Base-by-base conservation (phyloP, 2,888 invertebrate genomes). In the Clistopyga incitator region DNA sequence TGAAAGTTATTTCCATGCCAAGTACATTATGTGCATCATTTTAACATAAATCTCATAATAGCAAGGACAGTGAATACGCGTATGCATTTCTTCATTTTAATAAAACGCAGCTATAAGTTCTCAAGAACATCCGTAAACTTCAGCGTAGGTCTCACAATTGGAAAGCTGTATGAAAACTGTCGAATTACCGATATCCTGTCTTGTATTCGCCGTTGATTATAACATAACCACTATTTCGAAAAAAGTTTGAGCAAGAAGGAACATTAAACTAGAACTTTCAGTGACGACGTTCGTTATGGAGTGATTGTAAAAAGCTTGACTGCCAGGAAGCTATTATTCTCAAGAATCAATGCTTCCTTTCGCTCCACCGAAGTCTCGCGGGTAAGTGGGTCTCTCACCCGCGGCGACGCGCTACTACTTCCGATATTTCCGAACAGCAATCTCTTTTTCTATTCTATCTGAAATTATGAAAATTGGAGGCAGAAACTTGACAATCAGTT, bases 361-460 rank as follows among this genome's bases (percentile, higher is more conserved):
- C 72, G 74, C 75, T 77, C 38, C 77, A 52, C 72, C 84, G 45
- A 64, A 78, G 79, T 83, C 78, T 82, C 72, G 67, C 85, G 64
- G 78, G 56, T 29, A 72, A 45, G 65, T 65, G 47, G 38, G 59
- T 70, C 34, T 50, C 50, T 56, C 59, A 72, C 72, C 42, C 20
- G 52, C 34, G 25, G 77, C 61, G 59, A 68, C 70, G 34, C 38
- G 64, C 59, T 78, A 61, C 61, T 56, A 70, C 59, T n/a, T 18
- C 0, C 45, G 23, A 86, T 79, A 77, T 84, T 86, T 84, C 84
- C 84, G 82, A 82, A 84, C 38, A 34, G 42, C 50, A 20, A 38
- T 10, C 38, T 38, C 0, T 10, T 38, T 38, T 38, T 10, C 8
- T 4, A 34, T 38, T 10, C 10, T 10, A 38, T 10, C 8, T 38